These are phyloP conservation scores for Yoshiicerus persimilis DNA, from an alignment of 1,140 invertebrate genomes.

Conservation along the genomic window DNA sequence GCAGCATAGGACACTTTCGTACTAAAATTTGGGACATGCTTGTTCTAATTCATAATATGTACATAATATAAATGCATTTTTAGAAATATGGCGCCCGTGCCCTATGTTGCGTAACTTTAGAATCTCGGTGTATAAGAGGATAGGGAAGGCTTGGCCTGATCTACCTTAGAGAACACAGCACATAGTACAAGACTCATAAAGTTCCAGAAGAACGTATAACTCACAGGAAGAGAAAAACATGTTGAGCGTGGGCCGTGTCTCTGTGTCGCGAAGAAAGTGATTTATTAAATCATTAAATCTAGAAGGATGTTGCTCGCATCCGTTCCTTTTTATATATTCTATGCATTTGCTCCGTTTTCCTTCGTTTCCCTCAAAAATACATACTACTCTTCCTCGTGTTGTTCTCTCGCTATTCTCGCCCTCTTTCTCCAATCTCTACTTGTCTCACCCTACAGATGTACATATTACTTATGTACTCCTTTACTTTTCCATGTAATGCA, in stretches of 20 bases:
- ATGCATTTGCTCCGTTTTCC: slow-evolving; percentile 31
- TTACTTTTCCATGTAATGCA: neutral
- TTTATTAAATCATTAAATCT: slow-evolving; percentile 44
- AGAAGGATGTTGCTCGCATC: slow-evolving; percentile 39
- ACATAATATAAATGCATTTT: no score
- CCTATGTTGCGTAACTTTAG: no score
- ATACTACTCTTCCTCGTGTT: neutral
- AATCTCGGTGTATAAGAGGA: no score
- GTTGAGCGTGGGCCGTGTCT: slow-evolving; percentile 35
- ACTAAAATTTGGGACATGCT: no score
- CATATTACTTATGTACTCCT: neutral
- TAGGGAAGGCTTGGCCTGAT: neutral
- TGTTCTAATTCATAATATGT: no score
- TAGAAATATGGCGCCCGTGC: no score
- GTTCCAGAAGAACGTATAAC: neutral
- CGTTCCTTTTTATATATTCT: slow-evolving; percentile 33
- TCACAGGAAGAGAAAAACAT: slow-evolving; percentile 23
- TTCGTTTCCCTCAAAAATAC: slow-evolving; percentile 1
- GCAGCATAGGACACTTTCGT: no score
- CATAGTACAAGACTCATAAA: neutral
- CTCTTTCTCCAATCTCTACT: neutral
- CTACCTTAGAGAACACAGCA: neutral
- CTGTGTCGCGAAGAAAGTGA: slow-evolving; percentile 38
- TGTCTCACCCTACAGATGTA: neutral
- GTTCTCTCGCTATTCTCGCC: neutral